Evolutionary conservation across 2,113 vertebrate species (phyloP).

Genomic region (Hymenochirus boettgeri): DNA sequence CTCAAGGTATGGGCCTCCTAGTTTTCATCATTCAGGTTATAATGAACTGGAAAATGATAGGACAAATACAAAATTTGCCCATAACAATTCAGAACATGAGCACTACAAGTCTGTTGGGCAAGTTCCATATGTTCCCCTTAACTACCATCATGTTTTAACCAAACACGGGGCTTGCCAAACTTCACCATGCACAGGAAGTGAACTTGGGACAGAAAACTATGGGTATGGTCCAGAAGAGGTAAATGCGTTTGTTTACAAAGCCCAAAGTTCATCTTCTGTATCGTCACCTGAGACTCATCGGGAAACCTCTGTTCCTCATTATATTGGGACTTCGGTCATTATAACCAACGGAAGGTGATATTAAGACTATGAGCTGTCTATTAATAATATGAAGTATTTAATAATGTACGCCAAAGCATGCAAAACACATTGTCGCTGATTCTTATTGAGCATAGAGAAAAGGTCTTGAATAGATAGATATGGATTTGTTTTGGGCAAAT

Average conservation of each 20-base stretch:
- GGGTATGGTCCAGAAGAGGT: slow-evolving; percentile 56
- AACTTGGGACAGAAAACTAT: slow-evolving; percentile 55
- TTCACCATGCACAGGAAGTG: slow-evolving; percentile 57
- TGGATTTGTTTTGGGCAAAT: slow-evolving; percentile 30
- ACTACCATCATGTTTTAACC: slow-evolving; percentile 77
- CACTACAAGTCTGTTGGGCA: slow-evolving; percentile 57
- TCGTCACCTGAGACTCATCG: slow-evolving; percentile 66
- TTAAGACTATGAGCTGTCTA: slow-evolving; percentile 7
- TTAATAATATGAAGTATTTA: slow-evolving; percentile 38
- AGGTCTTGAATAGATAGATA: slow-evolving; percentile 42
- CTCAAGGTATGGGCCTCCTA: slow-evolving; percentile 50
- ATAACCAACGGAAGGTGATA: slow-evolving; percentile 89
- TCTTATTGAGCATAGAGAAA: slow-evolving; percentile 45
- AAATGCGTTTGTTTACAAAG: slow-evolving; percentile 60
- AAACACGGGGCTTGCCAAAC: slow-evolving; percentile 68
- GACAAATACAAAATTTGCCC: slow-evolving; percentile 42
- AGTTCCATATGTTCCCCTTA: slow-evolving; percentile 75
- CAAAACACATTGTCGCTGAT: slow-evolving; percentile 44
- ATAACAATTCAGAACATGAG: slow-evolving; percentile 53
- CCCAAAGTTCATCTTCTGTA: slow-evolving; percentile 65
- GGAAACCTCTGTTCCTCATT: slow-evolving; percentile 68
- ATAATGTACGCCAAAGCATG: slow-evolving; percentile 44
- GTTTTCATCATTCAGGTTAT: slow-evolving; percentile 36
- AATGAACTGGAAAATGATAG: slow-evolving; percentile 49
- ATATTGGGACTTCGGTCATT: slow-evolving; percentile 85